Evolutionary conservation across 2,797 vertebrate genomes (phyloP), one percentile per base, ranked within the genome.

Genomic region (Myotis findleyi): DNA sequence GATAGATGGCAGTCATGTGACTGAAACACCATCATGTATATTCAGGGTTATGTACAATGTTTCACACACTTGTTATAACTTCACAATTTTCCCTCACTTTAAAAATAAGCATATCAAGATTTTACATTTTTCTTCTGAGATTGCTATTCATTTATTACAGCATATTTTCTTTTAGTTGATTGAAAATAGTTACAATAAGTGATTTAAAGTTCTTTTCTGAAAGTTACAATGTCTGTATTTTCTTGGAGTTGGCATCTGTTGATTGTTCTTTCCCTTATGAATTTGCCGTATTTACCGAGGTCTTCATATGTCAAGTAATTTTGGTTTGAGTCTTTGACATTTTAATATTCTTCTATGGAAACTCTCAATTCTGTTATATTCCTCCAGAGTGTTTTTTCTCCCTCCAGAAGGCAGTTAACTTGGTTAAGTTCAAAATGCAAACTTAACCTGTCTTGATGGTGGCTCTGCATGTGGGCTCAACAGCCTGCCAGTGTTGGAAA

Each of bases 101-200:
- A 36, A 36, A 68, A 66, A 21, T 59, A 36, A 68, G 66, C 33
- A 68, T 68, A 36, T 36, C 66, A 68, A 68, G 66, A 36, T 36
- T 66, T 33, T 68, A 36, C 33, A 68, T 21, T 47, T 47, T n/a
- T 79, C 41, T 51, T 51, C 17, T 51, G 12, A 76, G 59, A 59
- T 27, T 71, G 18, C 23, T 87, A 51, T 51, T 72, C 82, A 51
- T 38, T 44, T 81, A 62, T 68, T 90, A 44, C 51, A 82, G 53
- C 23, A 76, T 82, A 36, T 89, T 92, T 94, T 92, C 57, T 86
- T 89, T 92, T 81, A 80, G 10, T 18, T 69, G 53, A 41, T 36
- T 59, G 7, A 96, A 13, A 47, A 68, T 23, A 79, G 18, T 62
- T 89, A 16, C 30, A 82, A 16, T 10, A 62, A 25, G 14, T 89